Evolutionary conservation across 2,888 invertebrate genomes (phyloP).

Genomic region (Pteria penguin): DNA sequence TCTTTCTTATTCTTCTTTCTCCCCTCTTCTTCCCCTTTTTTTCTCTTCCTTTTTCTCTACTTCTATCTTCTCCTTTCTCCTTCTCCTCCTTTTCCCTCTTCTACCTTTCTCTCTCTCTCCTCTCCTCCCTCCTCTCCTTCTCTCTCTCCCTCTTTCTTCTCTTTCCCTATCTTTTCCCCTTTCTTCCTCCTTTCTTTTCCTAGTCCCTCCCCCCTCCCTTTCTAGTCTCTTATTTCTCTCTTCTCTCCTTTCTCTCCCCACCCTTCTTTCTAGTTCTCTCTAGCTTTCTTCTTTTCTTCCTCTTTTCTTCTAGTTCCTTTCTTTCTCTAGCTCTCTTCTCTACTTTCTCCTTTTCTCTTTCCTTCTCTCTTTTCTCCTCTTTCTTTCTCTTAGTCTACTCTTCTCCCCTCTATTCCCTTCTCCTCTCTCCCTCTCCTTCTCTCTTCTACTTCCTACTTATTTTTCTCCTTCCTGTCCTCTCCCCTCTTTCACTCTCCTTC

Average conservation of each 20-base stretch:
- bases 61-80: neutral
- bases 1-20: neutral
- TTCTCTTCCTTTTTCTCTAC: neutral
- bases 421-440: neutral
- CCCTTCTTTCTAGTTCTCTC: constrained; percentile 3
- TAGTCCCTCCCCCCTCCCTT: neutral
- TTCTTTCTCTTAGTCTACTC: constrained; percentile 2
- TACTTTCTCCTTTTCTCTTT: neutral
- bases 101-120: neutral
- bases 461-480: neutral
- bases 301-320: neutral
- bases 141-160: neutral
- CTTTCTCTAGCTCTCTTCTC: neutral
- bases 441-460: neutral
- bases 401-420: neutral
- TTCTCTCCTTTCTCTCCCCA: constrained; percentile 13
- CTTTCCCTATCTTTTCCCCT: neutral
- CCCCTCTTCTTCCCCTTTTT: neutral
- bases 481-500: neutral
- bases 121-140: neutral
- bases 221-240: neutral
- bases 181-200: neutral
- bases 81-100: too few species aligned
- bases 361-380: constrained; percentile 10
- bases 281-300: neutral